Evolutionary conservation across 2,113 vertebrate species (phyloP).

Genomic region (Bolborhynchus lineola): DNA sequence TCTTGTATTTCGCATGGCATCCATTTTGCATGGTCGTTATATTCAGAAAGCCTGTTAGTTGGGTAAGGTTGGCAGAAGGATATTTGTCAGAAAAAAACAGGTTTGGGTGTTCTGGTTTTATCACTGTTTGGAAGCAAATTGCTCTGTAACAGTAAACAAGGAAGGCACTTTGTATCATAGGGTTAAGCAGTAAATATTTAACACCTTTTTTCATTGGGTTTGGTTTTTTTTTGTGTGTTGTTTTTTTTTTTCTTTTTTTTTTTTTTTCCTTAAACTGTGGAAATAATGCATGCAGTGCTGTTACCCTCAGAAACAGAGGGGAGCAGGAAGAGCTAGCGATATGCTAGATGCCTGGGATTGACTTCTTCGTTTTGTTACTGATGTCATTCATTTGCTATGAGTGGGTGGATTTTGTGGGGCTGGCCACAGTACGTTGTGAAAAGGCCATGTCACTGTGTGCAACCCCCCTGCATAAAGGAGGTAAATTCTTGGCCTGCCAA

Average conservation of each 20-base stretch:
- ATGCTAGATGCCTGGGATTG: not conserved
- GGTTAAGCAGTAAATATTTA: not conserved
- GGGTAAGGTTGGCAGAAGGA: not conserved
- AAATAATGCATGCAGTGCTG: not conserved
- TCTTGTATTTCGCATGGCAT: not conserved
- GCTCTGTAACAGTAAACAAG: not conserved
- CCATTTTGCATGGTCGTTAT: not conserved
- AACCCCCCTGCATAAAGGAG: not conserved
- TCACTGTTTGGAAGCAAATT: not conserved
- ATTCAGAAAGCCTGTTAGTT: not conserved
- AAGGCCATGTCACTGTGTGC: not conserved
- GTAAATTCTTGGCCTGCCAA: not conserved
- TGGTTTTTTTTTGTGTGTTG: fast-evolving
- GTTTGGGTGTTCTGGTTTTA: not conserved
- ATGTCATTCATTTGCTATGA: not conserved
- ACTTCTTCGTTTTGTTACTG: not conserved
- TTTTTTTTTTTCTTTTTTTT: too few relatives aligned
- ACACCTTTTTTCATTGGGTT: not conserved
- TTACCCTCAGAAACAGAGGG: not conserved
- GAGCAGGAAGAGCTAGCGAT: not conserved
- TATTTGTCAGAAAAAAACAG: not conserved
- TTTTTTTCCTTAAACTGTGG: not conserved
- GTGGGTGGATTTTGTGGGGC: conserved; percentile 6
- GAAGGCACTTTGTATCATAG: fast-evolving
- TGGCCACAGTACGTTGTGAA: not conserved